Conservation (phyloP, 2,888 invertebrate genomes). For the Tiphia femorata region DNA sequence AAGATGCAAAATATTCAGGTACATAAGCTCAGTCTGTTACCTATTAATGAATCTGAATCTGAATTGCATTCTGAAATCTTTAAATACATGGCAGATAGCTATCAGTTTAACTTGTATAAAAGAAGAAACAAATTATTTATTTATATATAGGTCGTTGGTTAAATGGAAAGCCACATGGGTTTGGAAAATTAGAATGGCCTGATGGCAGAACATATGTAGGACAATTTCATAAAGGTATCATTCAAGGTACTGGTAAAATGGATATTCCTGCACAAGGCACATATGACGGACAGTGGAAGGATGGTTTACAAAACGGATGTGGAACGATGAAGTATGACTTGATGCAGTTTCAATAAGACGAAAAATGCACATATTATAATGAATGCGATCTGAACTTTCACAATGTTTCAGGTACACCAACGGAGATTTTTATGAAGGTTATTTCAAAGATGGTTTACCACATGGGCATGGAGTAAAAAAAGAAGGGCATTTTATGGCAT, state of each 20-base stretch:
- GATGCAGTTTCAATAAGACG: neutral
- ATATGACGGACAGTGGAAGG: conserved; percentile 85
- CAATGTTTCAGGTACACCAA: conserved; percentile 72
- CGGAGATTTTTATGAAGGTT: conserved; percentile 88
- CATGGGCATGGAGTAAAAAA: conserved; percentile 89
- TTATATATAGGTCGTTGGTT: conserved; percentile 77
- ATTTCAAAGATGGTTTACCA: conserved; percentile 85
- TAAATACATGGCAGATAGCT: neutral
- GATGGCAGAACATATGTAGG: conserved; percentile 87
- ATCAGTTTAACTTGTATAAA: neutral
- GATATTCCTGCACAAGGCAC: conserved; percentile 77
- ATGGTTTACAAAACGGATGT: conserved; percentile 86
- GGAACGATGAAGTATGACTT: conserved; percentile 76
- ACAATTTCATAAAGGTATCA: conserved; percentile 81
- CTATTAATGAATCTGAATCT: too few species aligned
- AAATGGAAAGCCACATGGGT: conserved; percentile 86
- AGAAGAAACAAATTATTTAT: neutral
- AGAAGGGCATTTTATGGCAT: conserved; percentile 83
- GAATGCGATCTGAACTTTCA: neutral
- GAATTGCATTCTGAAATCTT: too few species aligned
- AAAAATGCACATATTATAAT: conserved; percentile 1
- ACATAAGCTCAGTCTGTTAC: too few species aligned
- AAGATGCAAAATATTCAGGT: conserved; percentile 84
- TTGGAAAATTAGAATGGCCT: conserved; percentile 84
- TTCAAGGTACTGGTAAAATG: conserved; percentile 81